Evolutionary conservation across 1,140 invertebrate genomes (phyloP).

Genomic region (Epicauta chinensis): DNA sequence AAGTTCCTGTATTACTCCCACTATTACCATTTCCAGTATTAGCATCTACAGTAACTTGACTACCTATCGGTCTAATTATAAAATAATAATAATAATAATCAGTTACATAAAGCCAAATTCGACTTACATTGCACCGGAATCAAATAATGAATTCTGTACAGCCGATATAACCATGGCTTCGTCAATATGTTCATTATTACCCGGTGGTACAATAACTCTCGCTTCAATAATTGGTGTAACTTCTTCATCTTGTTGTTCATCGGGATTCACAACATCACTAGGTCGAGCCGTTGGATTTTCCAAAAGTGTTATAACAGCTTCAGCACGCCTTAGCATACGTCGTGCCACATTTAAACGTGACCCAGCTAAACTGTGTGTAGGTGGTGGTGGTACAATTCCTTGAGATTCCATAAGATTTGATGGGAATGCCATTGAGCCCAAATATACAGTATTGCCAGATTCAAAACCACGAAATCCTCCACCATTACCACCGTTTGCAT

Average conservation of each 20-base stretch:
- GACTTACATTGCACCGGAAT: conserved; percentile 28
- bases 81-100: not conserved
- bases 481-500: conserved; percentile 16
- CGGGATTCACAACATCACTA: conserved; percentile 17
- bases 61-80: conserved; percentile 3
- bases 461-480: conserved; percentile 34
- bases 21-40: not conserved
- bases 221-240: conserved; percentile 42
- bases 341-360: conserved; percentile 44
- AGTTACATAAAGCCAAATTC: not conserved
- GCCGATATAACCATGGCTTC: conserved; percentile 29
- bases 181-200: conserved; percentile 28
- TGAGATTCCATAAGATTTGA: conserved; percentile 51
- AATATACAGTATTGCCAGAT: conserved; percentile 52
- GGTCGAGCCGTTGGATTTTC: conserved; percentile 32
- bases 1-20: conserved; percentile 1
- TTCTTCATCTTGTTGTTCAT: conserved; percentile 38
- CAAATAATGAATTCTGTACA: conserved; percentile 31
- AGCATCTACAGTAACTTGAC: conserved; percentile 1
- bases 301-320: conserved; percentile 31
- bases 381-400: conserved; percentile 40
- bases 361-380: conserved; percentile 42
- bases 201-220: conserved; percentile 36
- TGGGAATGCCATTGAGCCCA: conserved; percentile 59
- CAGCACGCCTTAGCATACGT: conserved; percentile 38